phyloP scores from a whole-genome alignment of 2,797 vertebrate species.

The Artibeus jamaicensis region DNA sequence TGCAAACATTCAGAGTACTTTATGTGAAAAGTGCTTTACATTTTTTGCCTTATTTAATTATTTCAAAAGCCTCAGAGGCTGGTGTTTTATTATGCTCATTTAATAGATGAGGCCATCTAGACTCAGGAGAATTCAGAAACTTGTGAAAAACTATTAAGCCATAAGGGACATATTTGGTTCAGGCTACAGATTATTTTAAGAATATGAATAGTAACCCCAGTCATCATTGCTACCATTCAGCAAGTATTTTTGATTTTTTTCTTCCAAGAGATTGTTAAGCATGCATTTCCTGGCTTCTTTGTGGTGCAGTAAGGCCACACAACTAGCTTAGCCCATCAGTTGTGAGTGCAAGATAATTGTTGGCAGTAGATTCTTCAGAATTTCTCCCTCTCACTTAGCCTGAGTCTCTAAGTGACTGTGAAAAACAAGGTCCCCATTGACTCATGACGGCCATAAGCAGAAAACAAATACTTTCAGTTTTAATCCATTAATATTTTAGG shows the following conservation, averaged over 20 bases:
- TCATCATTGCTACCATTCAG: not conserved
- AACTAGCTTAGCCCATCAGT: not conserved
- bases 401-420: not conserved
- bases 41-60: not conserved
- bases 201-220: not conserved
- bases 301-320: not conserved
- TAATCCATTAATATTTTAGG: not conserved
- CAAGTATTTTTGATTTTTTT: not conserved
- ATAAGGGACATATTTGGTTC: not conserved
- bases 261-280: not conserved
- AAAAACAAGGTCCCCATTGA: not conserved
- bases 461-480: not conserved
- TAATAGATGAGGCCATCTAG: not conserved
- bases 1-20: not conserved
- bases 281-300: not conserved
- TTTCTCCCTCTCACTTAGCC: not conserved
- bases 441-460: not conserved
- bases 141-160: not conserved
- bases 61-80: not conserved
- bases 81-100: not conserved
- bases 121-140: slow-evolving; percentile 7
- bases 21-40: not conserved
- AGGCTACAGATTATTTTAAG: not conserved
- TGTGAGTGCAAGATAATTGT: not conserved
- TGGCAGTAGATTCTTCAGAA: not conserved